phyloP scores from a whole-genome alignment of 2,888 invertebrate species.

The Dryococelus australis region DNA sequence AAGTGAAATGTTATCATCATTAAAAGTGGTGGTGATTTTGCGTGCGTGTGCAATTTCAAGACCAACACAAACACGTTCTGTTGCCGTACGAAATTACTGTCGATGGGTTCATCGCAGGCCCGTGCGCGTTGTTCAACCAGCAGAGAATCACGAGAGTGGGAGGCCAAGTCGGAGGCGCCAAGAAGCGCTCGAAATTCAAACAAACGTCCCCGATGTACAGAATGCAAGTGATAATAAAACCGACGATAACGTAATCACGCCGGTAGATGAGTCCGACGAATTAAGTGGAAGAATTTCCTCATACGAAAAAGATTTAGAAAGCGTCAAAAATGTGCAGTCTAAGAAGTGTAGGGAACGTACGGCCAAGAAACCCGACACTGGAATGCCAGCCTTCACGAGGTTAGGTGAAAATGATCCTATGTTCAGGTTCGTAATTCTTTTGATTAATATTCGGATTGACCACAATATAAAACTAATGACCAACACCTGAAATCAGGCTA shows the following conservation, averaged over 20 bases:
- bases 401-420: slow-evolving; percentile 7
- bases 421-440: not conserved
- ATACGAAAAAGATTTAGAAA: not conserved
- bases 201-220: not conserved
- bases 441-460: too few relatives aligned
- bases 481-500: too few relatives aligned
- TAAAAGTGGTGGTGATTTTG: not conserved
- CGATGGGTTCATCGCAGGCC: slow-evolving; percentile 23
- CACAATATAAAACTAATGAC: too few relatives aligned
- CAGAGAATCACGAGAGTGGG: not conserved
- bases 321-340: not conserved
- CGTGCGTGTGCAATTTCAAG: not conserved
- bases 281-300: not conserved
- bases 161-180: not conserved
- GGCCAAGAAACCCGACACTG: not conserved
- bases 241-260: not conserved
- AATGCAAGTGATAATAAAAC: not conserved
- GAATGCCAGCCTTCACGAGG: not conserved
- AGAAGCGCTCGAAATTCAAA: not conserved
- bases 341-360: not conserved
- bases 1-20: not conserved
- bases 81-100: not conserved
- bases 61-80: not conserved
- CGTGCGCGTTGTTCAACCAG: slow-evolving; percentile 13
- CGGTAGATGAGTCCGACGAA: not conserved